Evolutionary conservation across 1,140 invertebrate species (phyloP), one percentile per base, ranked within the genome.

Genomic region (Drosophila cardini): DNA sequence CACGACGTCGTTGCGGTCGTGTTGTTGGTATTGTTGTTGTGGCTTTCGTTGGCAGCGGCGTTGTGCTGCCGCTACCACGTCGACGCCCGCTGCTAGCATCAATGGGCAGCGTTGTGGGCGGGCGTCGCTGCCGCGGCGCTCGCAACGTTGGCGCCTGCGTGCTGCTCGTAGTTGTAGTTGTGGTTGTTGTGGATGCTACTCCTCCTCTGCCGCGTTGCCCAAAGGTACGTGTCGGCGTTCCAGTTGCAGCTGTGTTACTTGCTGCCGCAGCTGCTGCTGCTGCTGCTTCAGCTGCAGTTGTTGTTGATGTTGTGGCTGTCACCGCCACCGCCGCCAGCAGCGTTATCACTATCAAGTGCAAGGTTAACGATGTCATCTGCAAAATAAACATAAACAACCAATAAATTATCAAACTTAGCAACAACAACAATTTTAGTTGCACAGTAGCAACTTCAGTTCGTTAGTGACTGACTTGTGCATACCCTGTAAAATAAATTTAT

Each of bases 321-420:
- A 72, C 32, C n/a, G 81, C 75, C 11, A 68, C 74, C 57, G 69
- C 65, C 45, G 82, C 65, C 42, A 92, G 64, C 74, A 91, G 64
- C 72, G 87, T 70, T 77, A 91, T 70, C 72, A 80, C 78, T 48
- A 90, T 81, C 84, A 90, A 91, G 84, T 90, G 87, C 87, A 92
- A 91, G 84, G 90, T 77, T 78, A 92, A 81, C 80, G 91, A 89
- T 81, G 85, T 90, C 91, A 92, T 92, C 91, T 92, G 81, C 9
- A 75, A 63, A 9, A 1, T 55, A 67, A 38, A 30, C 13, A 38
- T 10, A 30, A 32, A 55, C 13, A 32, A 16, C 0, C 5, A 63
- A 9, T 5, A 55, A 2, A 26, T 53, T 26, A 30, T 6, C 13
- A 34, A 5, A 15, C 8, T 16, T 3, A 40, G 38, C 9, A 30